These are phyloP conservation scores for Toxonevra muliebris DNA, from an alignment of 2,888 invertebrate species.

Conservation along the genomic window DNA sequence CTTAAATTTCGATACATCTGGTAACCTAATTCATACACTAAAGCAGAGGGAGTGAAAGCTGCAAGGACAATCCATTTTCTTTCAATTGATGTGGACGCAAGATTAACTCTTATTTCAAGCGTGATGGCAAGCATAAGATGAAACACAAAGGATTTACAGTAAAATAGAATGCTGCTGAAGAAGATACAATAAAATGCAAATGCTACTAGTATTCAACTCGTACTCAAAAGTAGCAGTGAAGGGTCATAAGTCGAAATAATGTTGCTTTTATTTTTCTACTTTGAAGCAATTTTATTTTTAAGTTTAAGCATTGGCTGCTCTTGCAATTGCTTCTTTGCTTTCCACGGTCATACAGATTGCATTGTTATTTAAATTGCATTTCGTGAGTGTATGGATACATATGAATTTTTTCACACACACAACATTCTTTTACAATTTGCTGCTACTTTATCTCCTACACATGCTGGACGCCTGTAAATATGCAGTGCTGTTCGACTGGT, in stretches of 20 bases:
- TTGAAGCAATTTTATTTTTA: too few species aligned
- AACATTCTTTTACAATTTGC: not conserved
- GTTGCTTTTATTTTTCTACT: too few species aligned
- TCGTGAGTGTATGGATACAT: not conserved
- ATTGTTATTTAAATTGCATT: constrained; percentile 37
- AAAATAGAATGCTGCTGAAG: constrained; percentile 23
- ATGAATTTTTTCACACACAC: not conserved
- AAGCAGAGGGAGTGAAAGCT: too few species aligned
- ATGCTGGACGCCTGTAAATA: not conserved
- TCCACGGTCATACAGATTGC: constrained; percentile 4
- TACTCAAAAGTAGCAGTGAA: too few species aligned
- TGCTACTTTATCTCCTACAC: not conserved
- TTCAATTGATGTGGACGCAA: constrained; percentile 46
- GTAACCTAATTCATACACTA: too few species aligned
- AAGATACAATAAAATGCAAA: constrained; percentile 28
- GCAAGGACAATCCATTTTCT: too few species aligned
- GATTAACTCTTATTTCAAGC: constrained; percentile 52
- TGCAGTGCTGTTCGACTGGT: not conserved
- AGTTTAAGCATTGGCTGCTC: too few species aligned
- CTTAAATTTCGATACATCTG: too few species aligned
- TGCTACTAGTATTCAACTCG: constrained; percentile 21
- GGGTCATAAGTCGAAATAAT: too few species aligned
- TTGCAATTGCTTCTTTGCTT: too few species aligned
- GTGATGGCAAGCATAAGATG: constrained; percentile 37
- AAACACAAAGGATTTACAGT: constrained; percentile 5